These are phyloP conservation scores for Probaryconus sp. DNA, from an alignment of 1,140 invertebrate genomes.

Conservation along the genomic window DNA sequence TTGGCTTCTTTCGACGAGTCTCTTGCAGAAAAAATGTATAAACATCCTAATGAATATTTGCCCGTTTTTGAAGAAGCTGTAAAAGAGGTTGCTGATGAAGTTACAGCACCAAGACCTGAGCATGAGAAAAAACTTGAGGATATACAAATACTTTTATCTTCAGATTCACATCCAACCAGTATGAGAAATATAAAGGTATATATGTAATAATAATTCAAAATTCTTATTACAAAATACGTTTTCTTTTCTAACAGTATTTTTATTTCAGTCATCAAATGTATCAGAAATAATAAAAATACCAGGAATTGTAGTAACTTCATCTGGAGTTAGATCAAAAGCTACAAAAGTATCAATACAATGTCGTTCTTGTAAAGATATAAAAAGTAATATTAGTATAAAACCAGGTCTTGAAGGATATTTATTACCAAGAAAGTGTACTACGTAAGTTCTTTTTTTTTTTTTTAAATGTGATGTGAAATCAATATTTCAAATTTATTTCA, in stretches of 20 bases:
- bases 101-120: conserved; percentile 93
- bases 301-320: conserved; percentile 96
- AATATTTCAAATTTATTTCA: conserved; percentile 11
- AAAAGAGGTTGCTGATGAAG: conserved; percentile 97
- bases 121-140: conserved; percentile 95
- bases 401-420: conserved; percentile 97
- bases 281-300: conserved; percentile 96
- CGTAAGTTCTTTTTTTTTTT: too few relatives aligned
- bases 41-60: conserved; percentile 94
- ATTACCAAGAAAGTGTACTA: conserved; percentile 96
- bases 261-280: conserved; percentile 90
- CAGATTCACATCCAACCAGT: conserved; percentile 88
- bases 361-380: conserved; percentile 92
- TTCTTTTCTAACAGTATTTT: conserved; percentile 6
- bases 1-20: conserved; percentile 96
- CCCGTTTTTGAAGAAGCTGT: conserved; percentile 98
- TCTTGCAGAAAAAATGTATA: conserved; percentile 94
- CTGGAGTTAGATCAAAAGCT: conserved; percentile 96
- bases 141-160: conserved; percentile 94
- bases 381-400: conserved; percentile 94
- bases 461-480: not conserved
- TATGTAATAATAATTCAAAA: conserved; percentile 5
- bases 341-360: conserved; percentile 97
- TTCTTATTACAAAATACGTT: not conserved
- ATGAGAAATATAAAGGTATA: conserved; percentile 92